Evolutionary conservation across 2,797 vertebrate genomes (phyloP).

Genomic region (Anabacerthia variegaticeps): DNA sequence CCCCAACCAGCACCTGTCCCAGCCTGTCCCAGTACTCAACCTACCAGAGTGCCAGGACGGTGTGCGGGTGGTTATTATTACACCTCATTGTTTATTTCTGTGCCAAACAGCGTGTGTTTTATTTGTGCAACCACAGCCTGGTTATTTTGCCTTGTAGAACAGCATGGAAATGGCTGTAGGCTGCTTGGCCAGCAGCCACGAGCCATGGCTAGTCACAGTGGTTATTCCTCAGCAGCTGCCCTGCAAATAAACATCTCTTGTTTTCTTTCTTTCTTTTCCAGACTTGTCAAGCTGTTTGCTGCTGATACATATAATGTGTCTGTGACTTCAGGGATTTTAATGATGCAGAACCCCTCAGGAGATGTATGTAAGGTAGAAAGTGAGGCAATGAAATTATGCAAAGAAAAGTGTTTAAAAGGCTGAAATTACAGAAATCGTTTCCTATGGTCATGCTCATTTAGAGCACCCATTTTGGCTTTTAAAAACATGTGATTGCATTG

Average conservation of each 20-base stretch:
- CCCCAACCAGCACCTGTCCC: neutral
- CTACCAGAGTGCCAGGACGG: neutral
- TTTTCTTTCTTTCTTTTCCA: neutral
- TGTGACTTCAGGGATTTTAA: neutral
- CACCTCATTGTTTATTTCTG: neutral
- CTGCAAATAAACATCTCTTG: neutral
- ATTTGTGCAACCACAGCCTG: neutral
- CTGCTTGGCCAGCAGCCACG: neutral
- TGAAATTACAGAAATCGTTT: neutral
- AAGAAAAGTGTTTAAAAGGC: neutral
- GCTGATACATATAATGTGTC: neutral
- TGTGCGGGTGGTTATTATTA: neutral
- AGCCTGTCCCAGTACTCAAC: neutral
- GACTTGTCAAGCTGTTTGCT: neutral
- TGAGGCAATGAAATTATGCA: neutral
- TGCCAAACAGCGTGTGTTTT: neutral
- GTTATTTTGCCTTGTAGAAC: neutral
- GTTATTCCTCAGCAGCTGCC: neutral
- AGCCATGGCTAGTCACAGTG: neutral
- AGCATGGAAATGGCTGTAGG: neutral
- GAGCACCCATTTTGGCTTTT: neutral
- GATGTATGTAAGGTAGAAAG: neutral
- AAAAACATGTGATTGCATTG: neutral
- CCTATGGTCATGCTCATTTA: neutral
- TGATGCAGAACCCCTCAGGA: neutral